These are phyloP conservation scores for Epinotia brunnichana DNA, from an alignment of 2,888 invertebrate genomes.

Conservation along the genomic window DNA sequence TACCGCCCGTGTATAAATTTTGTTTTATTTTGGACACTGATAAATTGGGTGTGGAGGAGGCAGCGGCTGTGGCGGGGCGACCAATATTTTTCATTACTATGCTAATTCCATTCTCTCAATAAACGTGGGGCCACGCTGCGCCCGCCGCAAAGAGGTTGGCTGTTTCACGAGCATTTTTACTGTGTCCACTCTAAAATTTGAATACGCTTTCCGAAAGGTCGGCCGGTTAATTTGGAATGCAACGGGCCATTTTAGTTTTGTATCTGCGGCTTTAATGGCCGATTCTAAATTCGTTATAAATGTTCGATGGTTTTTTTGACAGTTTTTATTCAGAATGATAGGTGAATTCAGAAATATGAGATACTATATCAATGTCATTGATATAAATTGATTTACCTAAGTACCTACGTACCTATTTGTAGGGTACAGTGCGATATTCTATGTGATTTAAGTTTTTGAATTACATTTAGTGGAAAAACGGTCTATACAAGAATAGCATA, in stretches of 20 bases:
- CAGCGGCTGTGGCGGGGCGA: constrained; percentile 59
- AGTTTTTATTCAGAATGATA: constrained; percentile 2
- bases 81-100: constrained; percentile 84
- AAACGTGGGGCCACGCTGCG: constrained; percentile 68
- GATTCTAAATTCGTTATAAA: constrained; percentile 39
- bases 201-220: constrained; percentile 74
- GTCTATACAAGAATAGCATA: too few relatives aligned
- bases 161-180: constrained; percentile 73
- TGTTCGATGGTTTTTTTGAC: constrained; percentile 8
- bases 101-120: constrained; percentile 82
- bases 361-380: too few relatives aligned
- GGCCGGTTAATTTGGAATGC: constrained; percentile 77
- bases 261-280: constrained; percentile 58
- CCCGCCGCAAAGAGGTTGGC: constrained; percentile 77
- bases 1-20: constrained; percentile 47
- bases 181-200: constrained; percentile 76
- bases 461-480: too few relatives aligned
- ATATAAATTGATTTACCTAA: too few relatives aligned
- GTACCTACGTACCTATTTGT: too few relatives aligned
- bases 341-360: too few relatives aligned
- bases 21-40: constrained; percentile 64
- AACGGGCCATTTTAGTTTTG: constrained; percentile 71
- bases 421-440: too few relatives aligned
- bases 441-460: too few relatives aligned
- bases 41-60: constrained; percentile 65